Base-by-base conservation (phyloP, 2,888 invertebrate genomes). In the Dioctria linearis region DNA sequence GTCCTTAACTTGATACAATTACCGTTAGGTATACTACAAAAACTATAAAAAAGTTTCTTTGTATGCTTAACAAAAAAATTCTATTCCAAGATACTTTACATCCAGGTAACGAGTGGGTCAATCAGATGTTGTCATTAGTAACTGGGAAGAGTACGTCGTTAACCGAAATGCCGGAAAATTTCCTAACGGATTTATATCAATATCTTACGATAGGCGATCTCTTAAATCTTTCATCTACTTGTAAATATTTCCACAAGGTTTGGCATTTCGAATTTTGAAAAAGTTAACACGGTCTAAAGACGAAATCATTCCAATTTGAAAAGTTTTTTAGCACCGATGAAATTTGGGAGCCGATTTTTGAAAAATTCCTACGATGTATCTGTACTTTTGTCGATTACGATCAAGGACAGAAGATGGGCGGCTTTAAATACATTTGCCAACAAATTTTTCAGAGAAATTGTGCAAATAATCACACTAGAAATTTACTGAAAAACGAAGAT, bases 311-410 rank as follows among this genome's bases (percentile, higher is more conserved):
- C 25, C 25, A 25, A 25, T 66, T n/a, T 43, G 3, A 39, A 25
- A 67, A 83, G 83, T 78, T 82, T 66, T 82, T 67, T 51, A 81
- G 80, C 73, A 59, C 51, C 9, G 82, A 83, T 63, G 78, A 65
- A 9, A 59, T 82, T 8, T 83, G 83, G 83, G 79, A 82, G 25
- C 13, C 46, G 13, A 79, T 82, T 39, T 82, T 82, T 57, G 80
- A 81, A n/a, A 79, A 79, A 67, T 79, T 69, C 46, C 73, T 83
- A 9, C 40, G 69, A 39, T n/a, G 11, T 25, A 61, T 66, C 2
- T 83, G 82, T 42, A 61, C 78, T 11, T 67, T 43, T 11, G 13
- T 57, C 3, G 81, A 81, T 25, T 80, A 81, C 65, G 46, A 42
- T 54, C 61, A 81, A 9, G 71, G 80, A 3, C 42, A 71, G 40